phyloP scores from a whole-genome alignment of 64 coral and sea anemone species.

The Stichodactyla helianthus region DNA sequence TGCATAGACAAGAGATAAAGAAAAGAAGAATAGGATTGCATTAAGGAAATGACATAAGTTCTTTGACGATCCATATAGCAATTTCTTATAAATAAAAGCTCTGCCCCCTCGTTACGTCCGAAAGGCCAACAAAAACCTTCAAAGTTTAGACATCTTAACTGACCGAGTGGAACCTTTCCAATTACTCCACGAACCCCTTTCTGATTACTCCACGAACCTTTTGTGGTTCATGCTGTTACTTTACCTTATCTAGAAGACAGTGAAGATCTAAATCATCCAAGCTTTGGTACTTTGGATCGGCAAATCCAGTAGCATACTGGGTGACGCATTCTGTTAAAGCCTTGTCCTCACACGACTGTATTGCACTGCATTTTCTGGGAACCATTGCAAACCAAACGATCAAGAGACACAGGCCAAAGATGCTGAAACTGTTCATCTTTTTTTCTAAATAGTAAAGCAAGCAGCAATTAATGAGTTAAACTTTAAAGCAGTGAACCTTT shows the following conservation, averaged over 20 bases:
- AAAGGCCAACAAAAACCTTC: no score
- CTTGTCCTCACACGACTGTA: neutral
- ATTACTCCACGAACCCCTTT: no score
- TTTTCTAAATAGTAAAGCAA: neutral
- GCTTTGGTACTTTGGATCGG: conserved; percentile 5
- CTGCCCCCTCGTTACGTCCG: no score
- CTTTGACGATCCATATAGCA: no score
- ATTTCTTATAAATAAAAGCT: no score
- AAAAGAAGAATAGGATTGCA: no score
- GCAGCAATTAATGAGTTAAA: neutral
- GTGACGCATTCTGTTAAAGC: neutral
- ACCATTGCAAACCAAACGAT: neutral
- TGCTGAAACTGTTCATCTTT: neutral
- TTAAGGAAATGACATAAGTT: no score
- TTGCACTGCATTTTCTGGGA: neutral
- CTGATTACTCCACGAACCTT: neutral
- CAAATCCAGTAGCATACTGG: conserved; percentile 9
- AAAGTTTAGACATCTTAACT: no score
- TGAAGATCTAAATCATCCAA: conserved; percentile 3
- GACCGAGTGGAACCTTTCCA: no score
- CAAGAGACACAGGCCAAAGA: neutral
- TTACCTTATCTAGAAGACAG: conserved; percentile 8
- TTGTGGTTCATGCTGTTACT: no score
- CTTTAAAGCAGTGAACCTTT: no score
- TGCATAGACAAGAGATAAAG: no score